Evolutionary conservation across 2,888 invertebrate genomes (phyloP).

Genomic region (Eupithecia inturbata): DNA sequence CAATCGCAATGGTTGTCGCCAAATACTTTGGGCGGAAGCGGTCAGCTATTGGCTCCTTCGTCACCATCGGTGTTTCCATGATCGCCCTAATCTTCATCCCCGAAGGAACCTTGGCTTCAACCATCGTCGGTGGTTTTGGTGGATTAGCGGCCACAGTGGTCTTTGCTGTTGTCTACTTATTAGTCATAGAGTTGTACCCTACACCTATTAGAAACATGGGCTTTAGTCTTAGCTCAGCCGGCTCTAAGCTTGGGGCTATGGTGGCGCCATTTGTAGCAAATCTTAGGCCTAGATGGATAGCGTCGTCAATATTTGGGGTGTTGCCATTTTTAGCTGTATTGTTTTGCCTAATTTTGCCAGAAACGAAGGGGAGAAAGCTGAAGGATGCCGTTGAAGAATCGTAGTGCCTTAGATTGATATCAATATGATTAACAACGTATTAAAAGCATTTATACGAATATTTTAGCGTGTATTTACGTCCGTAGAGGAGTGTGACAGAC

Average conservation of each 20-base stretch:
- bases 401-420: background rate
- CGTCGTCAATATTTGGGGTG: slow-evolving; percentile 58
- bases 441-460: background rate
- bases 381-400: slow-evolving; percentile 56
- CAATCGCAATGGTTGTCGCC: slow-evolving; percentile 51
- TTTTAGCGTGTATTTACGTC: background rate
- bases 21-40: slow-evolving; percentile 55
- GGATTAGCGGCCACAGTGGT: slow-evolving; percentile 44
- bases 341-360: slow-evolving; percentile 59
- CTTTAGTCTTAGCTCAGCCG: slow-evolving; percentile 55
- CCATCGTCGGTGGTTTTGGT: slow-evolving; percentile 52
- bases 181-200: slow-evolving; percentile 63
- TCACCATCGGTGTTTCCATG: slow-evolving; percentile 52
- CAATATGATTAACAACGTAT: background rate
- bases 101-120: slow-evolving; percentile 50
- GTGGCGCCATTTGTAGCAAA: slow-evolving; percentile 62
- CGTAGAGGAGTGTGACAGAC: background rate
- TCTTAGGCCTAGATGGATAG: slow-evolving; percentile 58
- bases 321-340: slow-evolving; percentile 56
- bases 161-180: slow-evolving; percentile 55
- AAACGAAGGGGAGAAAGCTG: slow-evolving; percentile 64
- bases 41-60: slow-evolving; percentile 45
- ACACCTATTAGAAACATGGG: slow-evolving; percentile 67
- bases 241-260: slow-evolving; percentile 62
- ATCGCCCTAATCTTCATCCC: slow-evolving; percentile 51